Conservation (phyloP, 1,140 invertebrate species). For the Pachypsylla venusta region DNA sequence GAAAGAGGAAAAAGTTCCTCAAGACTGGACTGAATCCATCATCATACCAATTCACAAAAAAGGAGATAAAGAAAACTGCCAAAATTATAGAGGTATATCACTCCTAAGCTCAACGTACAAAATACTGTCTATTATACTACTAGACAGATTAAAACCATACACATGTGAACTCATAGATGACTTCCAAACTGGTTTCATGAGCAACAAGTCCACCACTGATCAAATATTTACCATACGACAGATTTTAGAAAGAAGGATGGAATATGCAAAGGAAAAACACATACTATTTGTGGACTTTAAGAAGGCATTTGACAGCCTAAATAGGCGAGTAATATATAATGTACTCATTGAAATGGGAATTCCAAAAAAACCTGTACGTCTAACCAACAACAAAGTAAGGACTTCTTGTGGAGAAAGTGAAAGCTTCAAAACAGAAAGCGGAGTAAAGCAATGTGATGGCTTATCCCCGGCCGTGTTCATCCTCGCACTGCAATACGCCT, state of each 20-base stretch:
- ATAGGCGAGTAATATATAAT: neutral
- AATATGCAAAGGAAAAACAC: neutral
- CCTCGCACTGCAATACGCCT: neutral
- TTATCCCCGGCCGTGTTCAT: neutral
- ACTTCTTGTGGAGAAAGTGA: neutral
- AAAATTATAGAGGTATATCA: conserved; percentile 25
- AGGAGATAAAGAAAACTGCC: conserved; percentile 21
- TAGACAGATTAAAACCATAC: neutral
- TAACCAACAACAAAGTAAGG: neutral
- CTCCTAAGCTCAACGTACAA: conserved; percentile 17
- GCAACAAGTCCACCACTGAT: neutral
- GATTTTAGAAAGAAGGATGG: too few relatives aligned
- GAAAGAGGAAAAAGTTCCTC: conserved; percentile 12
- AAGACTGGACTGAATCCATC: conserved; percentile 21
- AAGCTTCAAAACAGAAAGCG: neutral
- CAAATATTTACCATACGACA: too few relatives aligned
- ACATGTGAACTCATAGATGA: neutral
- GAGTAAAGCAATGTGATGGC: neutral
- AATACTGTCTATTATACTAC: conserved; percentile 4
- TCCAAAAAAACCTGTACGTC: neutral
- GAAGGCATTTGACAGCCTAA: neutral
- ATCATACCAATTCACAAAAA: conserved; percentile 25
- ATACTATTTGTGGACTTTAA: neutral
- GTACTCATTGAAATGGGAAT: too few relatives aligned
- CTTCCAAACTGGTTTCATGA: conserved; percentile 8